Conservation (phyloP, 2,113 vertebrate genomes). For the Oncorhynchus clarkii region DNA sequence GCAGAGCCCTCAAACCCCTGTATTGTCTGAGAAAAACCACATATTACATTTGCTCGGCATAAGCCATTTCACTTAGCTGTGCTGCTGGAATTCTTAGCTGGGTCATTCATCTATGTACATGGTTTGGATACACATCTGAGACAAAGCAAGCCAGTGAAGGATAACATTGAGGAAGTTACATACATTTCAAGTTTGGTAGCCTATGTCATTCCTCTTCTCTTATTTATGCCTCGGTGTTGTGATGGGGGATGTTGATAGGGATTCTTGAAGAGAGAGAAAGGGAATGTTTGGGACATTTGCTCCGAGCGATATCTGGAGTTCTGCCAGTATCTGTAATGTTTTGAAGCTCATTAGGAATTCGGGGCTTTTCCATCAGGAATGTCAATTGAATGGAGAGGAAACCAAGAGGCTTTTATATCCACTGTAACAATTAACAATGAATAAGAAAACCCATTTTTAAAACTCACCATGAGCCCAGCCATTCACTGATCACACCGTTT, state of each 20-base stretch:
- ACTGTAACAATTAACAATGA: constrained; percentile 71
- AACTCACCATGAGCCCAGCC: neutral
- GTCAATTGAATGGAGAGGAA: constrained; percentile 61
- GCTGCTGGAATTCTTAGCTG: constrained; percentile 70
- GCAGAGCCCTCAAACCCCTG: constrained; percentile 58
- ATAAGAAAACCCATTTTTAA: constrained; percentile 35
- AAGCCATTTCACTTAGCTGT: constrained; percentile 72
- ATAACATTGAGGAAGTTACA: constrained; percentile 79
- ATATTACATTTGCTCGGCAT: constrained; percentile 76
- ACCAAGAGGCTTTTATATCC: constrained; percentile 65
- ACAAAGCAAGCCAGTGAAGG: constrained; percentile 75
- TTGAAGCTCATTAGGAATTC: constrained; percentile 71
- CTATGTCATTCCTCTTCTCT: constrained; percentile 28
- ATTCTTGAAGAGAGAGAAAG: constrained; percentile 31
- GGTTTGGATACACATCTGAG: constrained; percentile 61
- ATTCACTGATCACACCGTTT: neutral
- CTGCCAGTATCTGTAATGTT: constrained; percentile 69
- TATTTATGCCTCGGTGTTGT: constrained; percentile 35
- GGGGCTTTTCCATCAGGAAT: constrained; percentile 70
- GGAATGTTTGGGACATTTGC: constrained; percentile 35
- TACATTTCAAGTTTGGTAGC: constrained; percentile 67
- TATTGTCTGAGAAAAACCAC: constrained; percentile 72
- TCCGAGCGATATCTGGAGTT: constrained; percentile 56
- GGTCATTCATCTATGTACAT: constrained; percentile 76
- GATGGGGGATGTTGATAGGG: constrained; percentile 32